These are phyloP conservation scores for Lethrus apterus DNA, from an alignment of 1,140 invertebrate species.

Conservation along the genomic window DNA sequence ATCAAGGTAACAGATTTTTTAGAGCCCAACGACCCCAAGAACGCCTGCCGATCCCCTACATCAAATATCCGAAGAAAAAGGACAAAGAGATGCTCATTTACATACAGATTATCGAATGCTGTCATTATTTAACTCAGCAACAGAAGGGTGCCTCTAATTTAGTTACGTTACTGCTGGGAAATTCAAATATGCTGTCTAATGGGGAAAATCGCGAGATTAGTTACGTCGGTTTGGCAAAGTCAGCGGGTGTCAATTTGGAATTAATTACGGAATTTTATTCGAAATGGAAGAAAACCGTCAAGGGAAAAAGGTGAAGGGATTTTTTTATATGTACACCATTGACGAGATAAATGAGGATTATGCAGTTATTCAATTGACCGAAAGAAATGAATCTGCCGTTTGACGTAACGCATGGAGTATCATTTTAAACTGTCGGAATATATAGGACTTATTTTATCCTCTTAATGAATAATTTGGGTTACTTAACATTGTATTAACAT, in stretches of 20 bases:
- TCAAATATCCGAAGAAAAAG: slow-evolving; percentile 65
- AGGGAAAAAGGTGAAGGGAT: slow-evolving; percentile 54
- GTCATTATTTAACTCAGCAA: slow-evolving; percentile 59
- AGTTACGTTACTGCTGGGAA: slow-evolving; percentile 53
- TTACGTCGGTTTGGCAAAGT: slow-evolving; percentile 47
- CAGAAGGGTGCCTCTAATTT: slow-evolving; percentile 46
- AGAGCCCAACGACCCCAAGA: slow-evolving; percentile 75
- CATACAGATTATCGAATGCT: slow-evolving; percentile 64
- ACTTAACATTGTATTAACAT: too few species aligned
- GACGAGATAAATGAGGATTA: background rate
- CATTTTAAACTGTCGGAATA: too few species aligned
- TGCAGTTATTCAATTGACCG: background rate
- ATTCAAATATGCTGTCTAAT: slow-evolving; percentile 33
- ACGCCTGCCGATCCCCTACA: slow-evolving; percentile 55
- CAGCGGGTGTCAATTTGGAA: slow-evolving; percentile 57
- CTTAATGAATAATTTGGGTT: too few species aligned
- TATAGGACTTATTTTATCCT: too few species aligned
- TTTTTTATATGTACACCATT: background rate
- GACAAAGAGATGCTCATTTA: slow-evolving; percentile 61
- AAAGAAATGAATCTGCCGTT: background rate
- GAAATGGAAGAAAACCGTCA: slow-evolving; percentile 60
- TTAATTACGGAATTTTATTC: slow-evolving; percentile 56
- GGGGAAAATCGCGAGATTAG: slow-evolving; percentile 35
- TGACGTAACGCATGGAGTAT: background rate
- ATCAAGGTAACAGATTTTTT: slow-evolving; percentile 73